Evolutionary conservation across 2,113 vertebrate species (phyloP), one percentile per base, ranked within the genome.

Genomic region (Bucco capensis): DNA sequence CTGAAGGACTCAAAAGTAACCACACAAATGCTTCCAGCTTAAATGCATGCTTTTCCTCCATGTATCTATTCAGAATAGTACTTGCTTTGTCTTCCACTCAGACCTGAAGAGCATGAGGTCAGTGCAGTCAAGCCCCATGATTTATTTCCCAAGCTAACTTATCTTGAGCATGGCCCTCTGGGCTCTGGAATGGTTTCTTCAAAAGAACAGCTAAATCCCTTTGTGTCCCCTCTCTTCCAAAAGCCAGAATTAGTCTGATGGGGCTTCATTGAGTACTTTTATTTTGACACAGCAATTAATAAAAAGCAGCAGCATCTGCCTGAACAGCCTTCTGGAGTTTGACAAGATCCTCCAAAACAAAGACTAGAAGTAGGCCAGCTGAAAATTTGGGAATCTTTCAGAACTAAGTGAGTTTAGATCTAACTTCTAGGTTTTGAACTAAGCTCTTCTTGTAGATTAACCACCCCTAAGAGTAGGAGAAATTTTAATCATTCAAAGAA

Each of bases 291-390:
- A 69, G 30, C 80, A 93, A 91, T 86, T 53, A 93, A 91, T 46
- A 73, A 58, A 30, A 76, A 70, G 76, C 90, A 78, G 84, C 86
- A 88, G 82, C 88, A 90, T 91, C 85, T 88, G 74, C 87, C 88
- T 54, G 77, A 27, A 85, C 66, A 85, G 78, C 64, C 76, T 90
- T 57, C 33, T 71, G 62, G 73, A 75, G 71, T 46, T 81, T 86
- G 92, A 91, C 79, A 89, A 85, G 66, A 83, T 70, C 73, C 84
- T 94, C 70, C 76, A 92, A 91, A 88, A 95, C 69, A 96, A 96
- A 94, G 67, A 94, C 21, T 31, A 78, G 49, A 83, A 86, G 75
- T 28, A 66, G 64, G 30, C 60, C 3, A 2, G 14, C 40, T 14
- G 6, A 82, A 89, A 88, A 76, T 40, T 65, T 58, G 3, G 67